Base-by-base conservation (phyloP, 2,113 vertebrate genomes). In the Anoplopoma fimbria region DNA sequence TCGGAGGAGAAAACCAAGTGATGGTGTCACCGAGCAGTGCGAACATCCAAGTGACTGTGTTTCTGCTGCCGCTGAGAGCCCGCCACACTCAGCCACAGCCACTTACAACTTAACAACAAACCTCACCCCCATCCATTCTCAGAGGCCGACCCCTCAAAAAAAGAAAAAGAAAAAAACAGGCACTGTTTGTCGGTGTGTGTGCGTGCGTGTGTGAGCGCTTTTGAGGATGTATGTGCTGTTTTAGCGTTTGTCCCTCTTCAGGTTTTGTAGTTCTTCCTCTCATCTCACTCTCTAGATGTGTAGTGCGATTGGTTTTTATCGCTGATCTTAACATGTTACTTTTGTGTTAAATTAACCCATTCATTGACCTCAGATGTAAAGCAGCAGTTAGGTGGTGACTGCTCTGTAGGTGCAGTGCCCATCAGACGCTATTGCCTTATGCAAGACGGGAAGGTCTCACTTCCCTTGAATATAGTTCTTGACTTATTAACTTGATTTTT, bases 1-100 rank as follows among this genome's bases (percentile, higher is more conserved):
- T 97, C 96, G 0, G 97, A 98, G 86, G 97, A 97, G 93, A 99
- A 99, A 94, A 99, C 96, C 75, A 98, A 99, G 97, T 99, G 95
- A 98, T 90, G 94, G 96, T 53, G n/a, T 33, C 72, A 74, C 63
- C 36, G 57, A 77, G 78, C 31, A 2, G 85, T 47, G 5, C 71
- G 74, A 74, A 70, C 85, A 87, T 88, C 88, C 85, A 82, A 90
- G 77, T 53, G 83, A 90, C 87, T 89, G 83, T 88, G 85, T 87
- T 78, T 61, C 81, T 85, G 82, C 80, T 85, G 87, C 88, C 68
- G 81, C 84, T 77, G 71, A 60, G 76, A 70, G 53, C n/a, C 55
- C 40, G 65, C 53, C 79, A 10, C 83, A 12, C 81, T 90, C 85
- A 14, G 82, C 88, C 80, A 17, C 85, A 53, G 87, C 85, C 85